These are phyloP conservation scores for Syncerus caffer DNA, from an alignment of 2,797 vertebrate genomes.

Conservation along the genomic window DNA sequence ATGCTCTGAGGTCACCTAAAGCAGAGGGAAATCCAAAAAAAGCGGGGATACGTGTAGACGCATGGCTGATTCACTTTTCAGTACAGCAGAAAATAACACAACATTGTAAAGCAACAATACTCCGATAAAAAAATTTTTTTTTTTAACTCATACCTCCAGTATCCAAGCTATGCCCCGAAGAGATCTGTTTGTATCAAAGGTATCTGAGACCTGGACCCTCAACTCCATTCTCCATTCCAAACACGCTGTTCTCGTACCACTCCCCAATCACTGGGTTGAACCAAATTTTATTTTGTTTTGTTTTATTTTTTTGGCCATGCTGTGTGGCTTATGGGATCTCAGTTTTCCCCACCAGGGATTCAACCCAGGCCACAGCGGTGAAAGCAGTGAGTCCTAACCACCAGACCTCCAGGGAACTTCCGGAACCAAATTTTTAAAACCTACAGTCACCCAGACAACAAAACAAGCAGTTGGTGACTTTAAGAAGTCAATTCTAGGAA, in stretches of 20 bases:
- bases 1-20: neutral
- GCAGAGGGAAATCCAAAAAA: neutral
- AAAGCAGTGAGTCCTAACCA: neutral
- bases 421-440: neutral
- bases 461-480: neutral
- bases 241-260: neutral
- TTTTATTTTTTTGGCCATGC: neutral
- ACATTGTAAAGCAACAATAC: neutral
- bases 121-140: neutral
- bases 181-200: neutral
- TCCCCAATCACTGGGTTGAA: neutral
- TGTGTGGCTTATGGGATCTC: neutral
- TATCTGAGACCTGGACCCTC: neutral
- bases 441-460: neutral
- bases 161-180: neutral
- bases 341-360: neutral
- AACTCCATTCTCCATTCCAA: neutral
- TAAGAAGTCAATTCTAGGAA: neutral
- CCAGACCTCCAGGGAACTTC: neutral
- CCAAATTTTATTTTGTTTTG: neutral
- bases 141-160: neutral
- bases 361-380: neutral
- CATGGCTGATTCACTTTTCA: neutral
- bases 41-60: neutral
- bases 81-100: neutral